A percentile compares a stretch with the other conserved stretches of the same genome.
These are phyloP conservation scores for Drosophila peninsularis DNA, from an alignment of 2,888 invertebrate species.

Conservation along the genomic window DNA sequence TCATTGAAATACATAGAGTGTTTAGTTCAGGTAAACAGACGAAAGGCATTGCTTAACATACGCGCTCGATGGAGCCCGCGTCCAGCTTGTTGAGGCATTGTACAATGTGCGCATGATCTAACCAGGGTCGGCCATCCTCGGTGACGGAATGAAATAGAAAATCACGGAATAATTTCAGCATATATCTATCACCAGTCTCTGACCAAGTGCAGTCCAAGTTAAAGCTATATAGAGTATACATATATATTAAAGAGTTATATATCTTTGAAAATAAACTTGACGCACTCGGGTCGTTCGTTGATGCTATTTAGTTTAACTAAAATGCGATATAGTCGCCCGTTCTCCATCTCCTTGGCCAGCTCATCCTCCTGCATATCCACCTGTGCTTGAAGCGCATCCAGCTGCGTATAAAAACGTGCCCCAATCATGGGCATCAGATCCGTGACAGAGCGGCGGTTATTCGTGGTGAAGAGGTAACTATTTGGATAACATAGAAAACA, in stretches of 20 bases:
- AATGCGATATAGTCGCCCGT: conserved; percentile 95
- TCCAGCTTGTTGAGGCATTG: conserved; percentile 97
- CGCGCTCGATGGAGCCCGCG: conserved; percentile 92
- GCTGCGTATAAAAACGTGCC: conserved; percentile 97
- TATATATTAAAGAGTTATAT: neutral
- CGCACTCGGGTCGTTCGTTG: conserved; percentile 97
- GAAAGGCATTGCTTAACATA: conserved; percentile 81
- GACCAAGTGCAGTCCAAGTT: conserved; percentile 98
- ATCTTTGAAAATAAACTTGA: conserved; percentile 38
- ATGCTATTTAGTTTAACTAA: conserved; percentile 96
- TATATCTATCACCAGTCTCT: conserved; percentile 98
- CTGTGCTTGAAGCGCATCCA: conserved; percentile 94
- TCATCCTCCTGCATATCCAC: conserved; percentile 96
- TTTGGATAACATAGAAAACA: conserved; percentile 12
- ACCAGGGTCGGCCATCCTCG: conserved; percentile 96
- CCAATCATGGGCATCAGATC: conserved; percentile 99
- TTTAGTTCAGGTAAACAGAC: neutral
- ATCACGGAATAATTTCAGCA: conserved; percentile 98
- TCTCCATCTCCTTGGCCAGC: conserved; percentile 96
- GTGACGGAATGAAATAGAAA: conserved; percentile 98
- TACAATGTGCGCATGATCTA: conserved; percentile 97
- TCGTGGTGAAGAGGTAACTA: conserved; percentile 90
- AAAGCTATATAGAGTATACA: conserved; percentile 86
- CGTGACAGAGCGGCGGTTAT: conserved; percentile 91
- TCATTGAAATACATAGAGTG: neutral